Evolutionary conservation across 1,140 invertebrate genomes (phyloP), one percentile per base, ranked within the genome.

Genomic region (Platorchestia sp.): DNA sequence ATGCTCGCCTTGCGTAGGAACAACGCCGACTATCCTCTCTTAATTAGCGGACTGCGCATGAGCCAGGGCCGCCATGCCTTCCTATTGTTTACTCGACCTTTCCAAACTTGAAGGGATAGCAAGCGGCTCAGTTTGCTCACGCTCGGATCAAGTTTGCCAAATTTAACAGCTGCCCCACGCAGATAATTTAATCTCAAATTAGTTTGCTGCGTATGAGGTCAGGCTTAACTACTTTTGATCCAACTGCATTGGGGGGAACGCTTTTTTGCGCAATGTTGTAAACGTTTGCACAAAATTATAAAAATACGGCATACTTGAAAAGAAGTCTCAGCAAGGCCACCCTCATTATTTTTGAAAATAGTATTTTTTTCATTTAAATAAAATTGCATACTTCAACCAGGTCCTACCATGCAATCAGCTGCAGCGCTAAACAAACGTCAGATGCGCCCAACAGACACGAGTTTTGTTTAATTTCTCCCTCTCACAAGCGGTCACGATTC

Each of bases 11-110:
- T 44, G 43, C 41, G 91, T 93, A 47, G 91, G 91, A 93, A 93
- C 91, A 93, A 93, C 44, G 91, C 91, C 5, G 91, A 16, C 91
- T 44, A 93, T 93, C 91, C 45, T 36, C 91, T 93, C 91, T 93
- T 93, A 93, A 93, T 93, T 93, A 93, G 91, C 36, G 91, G 91
- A 40, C 45, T 19, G 89, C 89, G 36, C 42, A 91, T 44, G 91
- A 93, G 91, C 44, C 91, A 44, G 91, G 40, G 43, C 45, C 44
- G 19, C 45, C 91, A n/a, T 44, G 41, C 91, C 19, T 3, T 93
- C 43, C 45, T 93, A 44, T 93, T 93, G 91, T 93, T 93, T 93
- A 47, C 91, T 93, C 91, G 44, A 90, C 7, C 59, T 75, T 75
- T 75, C 59, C 59, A 75, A 75, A 75, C 10, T 75, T 75, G 59